These are phyloP conservation scores for Montipora foliosa DNA, from an alignment of 64 coral and sea anemone species.

Conservation along the genomic window DNA sequence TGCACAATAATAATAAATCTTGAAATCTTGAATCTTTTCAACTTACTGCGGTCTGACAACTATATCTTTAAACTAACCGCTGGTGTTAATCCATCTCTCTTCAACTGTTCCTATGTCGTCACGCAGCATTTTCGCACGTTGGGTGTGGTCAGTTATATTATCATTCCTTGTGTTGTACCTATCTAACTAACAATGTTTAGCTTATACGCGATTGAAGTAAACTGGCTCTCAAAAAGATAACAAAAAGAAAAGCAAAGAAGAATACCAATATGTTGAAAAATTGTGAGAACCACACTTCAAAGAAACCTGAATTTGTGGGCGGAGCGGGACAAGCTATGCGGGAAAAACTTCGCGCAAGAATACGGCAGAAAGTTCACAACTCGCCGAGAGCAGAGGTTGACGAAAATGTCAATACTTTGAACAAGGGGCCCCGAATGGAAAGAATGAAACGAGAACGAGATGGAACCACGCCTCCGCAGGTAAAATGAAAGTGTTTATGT, in stretches of 20 bases:
- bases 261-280: background rate
- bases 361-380: constrained; percentile 22
- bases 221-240: background rate
- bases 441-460: background rate
- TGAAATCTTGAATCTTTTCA: no score
- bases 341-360: constrained; percentile 38
- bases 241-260: background rate
- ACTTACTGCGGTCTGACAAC: no score
- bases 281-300: background rate
- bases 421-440: background rate
- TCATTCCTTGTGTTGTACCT: background rate
- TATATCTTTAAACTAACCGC: no score
- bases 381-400: background rate
- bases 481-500: background rate
- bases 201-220: background rate
- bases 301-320: background rate
- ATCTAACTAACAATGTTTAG: background rate
- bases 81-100: background rate
- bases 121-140: background rate
- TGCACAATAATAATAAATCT: no score
- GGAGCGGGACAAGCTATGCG: background rate
- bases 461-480: background rate
- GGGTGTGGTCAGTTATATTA: background rate
- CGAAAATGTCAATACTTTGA: constrained; percentile 28
- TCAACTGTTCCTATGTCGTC: background rate